These are phyloP conservation scores for Latheticus oryzae DNA, from an alignment of 2,888 invertebrate species.

Conservation along the genomic window DNA sequence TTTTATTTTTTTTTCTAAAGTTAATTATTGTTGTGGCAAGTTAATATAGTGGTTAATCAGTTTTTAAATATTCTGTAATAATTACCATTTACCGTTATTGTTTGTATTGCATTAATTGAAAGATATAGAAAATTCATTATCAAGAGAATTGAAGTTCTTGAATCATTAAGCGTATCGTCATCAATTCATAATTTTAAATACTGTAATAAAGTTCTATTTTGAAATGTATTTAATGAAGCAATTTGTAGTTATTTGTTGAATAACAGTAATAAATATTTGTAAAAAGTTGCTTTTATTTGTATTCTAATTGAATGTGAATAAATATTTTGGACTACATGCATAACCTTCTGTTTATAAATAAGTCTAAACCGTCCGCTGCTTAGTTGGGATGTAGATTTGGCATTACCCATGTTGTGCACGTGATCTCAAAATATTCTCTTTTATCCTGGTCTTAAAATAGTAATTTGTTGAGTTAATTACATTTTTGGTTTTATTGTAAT, in stretches of 20 bases:
- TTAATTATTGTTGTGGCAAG: slow-evolving; percentile 2
- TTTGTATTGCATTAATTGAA: too few species aligned
- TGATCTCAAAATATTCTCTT: slow-evolving; percentile 28
- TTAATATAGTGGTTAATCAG: too few species aligned
- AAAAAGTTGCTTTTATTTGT: neutral
- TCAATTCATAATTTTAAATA: slow-evolving; percentile 10
- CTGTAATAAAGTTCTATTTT: too few species aligned
- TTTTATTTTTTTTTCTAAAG: slow-evolving; percentile 1
- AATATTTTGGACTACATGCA: neutral
- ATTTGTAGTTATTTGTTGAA: too few species aligned
- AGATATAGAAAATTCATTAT: too few species aligned
- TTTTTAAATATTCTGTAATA: too few species aligned
- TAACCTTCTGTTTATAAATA: slow-evolving; percentile 23
- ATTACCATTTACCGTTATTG: too few species aligned
- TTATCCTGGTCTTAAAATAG: slow-evolving; percentile 31
- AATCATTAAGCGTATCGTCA: slow-evolving; percentile 14
- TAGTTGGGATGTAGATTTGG: slow-evolving; percentile 10
- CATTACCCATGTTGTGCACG: slow-evolving; percentile 10
- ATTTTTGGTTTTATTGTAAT: slow-evolving; percentile 2
- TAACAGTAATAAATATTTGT: neutral
- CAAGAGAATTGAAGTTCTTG: neutral
- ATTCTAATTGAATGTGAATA: neutral
- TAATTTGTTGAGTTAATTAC: slow-evolving; percentile 5
- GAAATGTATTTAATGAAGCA: too few species aligned
- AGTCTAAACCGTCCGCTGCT: slow-evolving; percentile 1